phyloP scores from a whole-genome alignment of 2,888 invertebrate species.

The Endotricha flammealis region DNA sequence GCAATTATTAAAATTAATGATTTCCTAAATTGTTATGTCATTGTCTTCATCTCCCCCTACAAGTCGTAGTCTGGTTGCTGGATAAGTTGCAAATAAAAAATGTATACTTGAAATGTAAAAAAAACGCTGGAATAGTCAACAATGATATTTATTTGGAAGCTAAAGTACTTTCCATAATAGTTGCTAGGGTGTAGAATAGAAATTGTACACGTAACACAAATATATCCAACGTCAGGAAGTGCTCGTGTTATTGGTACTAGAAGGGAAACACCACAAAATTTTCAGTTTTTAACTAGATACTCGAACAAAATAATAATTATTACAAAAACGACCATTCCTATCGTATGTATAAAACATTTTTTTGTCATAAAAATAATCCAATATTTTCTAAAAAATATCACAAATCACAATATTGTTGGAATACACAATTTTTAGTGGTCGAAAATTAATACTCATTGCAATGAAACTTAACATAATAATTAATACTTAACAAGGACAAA shows the following conservation, averaged over 20 bases:
- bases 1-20: conserved; percentile 77
- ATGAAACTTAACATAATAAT: conserved; percentile 45
- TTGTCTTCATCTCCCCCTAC: conserved; percentile 22
- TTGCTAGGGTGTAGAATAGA: conserved; percentile 49
- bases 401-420: conserved; percentile 29
- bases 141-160: conserved; percentile 74
- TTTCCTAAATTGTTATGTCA: conserved; percentile 66
- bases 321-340: neutral
- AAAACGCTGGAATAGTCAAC: conserved; percentile 51
- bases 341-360: conserved; percentile 10
- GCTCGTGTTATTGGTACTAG: conserved; percentile 31
- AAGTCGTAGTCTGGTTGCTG: neutral
- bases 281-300: too few species aligned
- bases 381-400: conserved; percentile 25
- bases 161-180: conserved; percentile 50
- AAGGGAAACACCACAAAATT: neutral
- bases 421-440: conserved; percentile 41
- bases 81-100: neutral
- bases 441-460: conserved; percentile 57
- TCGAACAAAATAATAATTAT: neutral
- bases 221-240: conserved; percentile 49
- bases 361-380: conserved; percentile 18
- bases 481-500: conserved; percentile 34
- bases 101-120: conserved; percentile 12
- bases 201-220: conserved; percentile 44